Evolutionary conservation across 2,113 vertebrate genomes (phyloP).

Genomic region (Chunga burmeisteri): DNA sequence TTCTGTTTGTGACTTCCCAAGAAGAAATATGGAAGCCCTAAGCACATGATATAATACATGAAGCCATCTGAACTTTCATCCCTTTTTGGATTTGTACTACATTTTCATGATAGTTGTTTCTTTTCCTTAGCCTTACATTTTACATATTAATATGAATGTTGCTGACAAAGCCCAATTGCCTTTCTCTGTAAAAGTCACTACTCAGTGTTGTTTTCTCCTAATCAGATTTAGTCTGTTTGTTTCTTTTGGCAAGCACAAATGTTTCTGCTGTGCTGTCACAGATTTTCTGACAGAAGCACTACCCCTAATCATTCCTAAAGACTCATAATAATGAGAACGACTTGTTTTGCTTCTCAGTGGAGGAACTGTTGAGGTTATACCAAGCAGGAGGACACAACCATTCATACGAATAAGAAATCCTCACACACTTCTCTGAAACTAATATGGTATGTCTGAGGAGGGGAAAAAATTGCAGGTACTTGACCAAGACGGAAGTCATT

Average conservation of each 20-base stretch:
- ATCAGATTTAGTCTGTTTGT: not conserved
- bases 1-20: not conserved
- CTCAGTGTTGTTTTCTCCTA: not conserved
- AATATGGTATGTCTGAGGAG: not conserved
- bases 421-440: not conserved
- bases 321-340: not conserved
- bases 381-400: not conserved
- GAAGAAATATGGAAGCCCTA: not conserved
- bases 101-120: not conserved
- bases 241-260: not conserved
- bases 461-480: not conserved
- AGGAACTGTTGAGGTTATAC: not conserved
- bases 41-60: not conserved
- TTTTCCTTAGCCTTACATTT: not conserved
- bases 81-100: not conserved
- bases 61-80: not conserved
- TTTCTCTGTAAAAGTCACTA: not conserved
- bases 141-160: not conserved
- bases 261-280: not conserved
- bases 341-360: not conserved
- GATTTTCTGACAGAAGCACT: constrained; percentile 9
- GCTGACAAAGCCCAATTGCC: not conserved
- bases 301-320: not conserved
- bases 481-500: not conserved
- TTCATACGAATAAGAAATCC: not conserved